A percentile compares a stretch with the other conserved stretches of the same genome.
Evolutionary conservation across 2,113 vertebrate genomes (phyloP).

Genomic region (Tetraodon nigroviridis): DNA sequence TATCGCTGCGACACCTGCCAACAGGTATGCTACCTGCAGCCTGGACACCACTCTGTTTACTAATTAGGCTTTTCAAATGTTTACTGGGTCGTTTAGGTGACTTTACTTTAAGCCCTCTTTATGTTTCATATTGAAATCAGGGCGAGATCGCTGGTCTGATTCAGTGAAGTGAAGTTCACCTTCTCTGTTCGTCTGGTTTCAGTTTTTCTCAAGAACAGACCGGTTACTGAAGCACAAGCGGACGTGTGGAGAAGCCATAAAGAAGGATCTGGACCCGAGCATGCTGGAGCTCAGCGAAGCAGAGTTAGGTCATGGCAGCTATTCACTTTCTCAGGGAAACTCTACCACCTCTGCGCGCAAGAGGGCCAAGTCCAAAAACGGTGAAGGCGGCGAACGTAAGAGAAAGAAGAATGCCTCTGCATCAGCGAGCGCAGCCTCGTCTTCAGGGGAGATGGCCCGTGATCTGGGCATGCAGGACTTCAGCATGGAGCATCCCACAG

Average conservation of each 20-base stretch:
- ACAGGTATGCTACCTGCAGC: slow-evolving; percentile 71
- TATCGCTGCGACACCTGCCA: slow-evolving; percentile 98
- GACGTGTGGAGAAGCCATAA: slow-evolving; percentile 97
- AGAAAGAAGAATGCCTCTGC: slow-evolving; percentile 77
- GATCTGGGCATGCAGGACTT: slow-evolving; percentile 84
- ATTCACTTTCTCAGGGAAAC: slow-evolving; percentile 93
- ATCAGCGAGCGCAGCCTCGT: slow-evolving; percentile 36
- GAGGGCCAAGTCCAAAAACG: slow-evolving; percentile 87
- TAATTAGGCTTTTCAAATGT: not conserved
- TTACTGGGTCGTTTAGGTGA: too few species aligned
- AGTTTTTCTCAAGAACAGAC: slow-evolving; percentile 99
- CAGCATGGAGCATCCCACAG: slow-evolving; percentile 84
- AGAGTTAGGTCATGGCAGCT: slow-evolving; percentile 85
- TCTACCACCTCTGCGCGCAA: slow-evolving; percentile 86
- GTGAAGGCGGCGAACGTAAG: slow-evolving; percentile 86
- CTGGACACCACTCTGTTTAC: not conserved
- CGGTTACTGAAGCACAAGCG: slow-evolving; percentile 99
- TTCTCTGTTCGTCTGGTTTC: not conserved
- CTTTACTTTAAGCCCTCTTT: too few species aligned
- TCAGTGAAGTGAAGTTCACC: too few species aligned
- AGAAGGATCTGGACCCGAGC: slow-evolving; percentile 89
- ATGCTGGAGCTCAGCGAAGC: slow-evolving; percentile 82
- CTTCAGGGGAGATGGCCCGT: slow-evolving; percentile 75
- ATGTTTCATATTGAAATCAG: too few species aligned
- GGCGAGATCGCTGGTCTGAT: too few species aligned